phyloP scores from a whole-genome alignment of 2,888 invertebrate species.

The Drosophila austrosaltans region DNA sequence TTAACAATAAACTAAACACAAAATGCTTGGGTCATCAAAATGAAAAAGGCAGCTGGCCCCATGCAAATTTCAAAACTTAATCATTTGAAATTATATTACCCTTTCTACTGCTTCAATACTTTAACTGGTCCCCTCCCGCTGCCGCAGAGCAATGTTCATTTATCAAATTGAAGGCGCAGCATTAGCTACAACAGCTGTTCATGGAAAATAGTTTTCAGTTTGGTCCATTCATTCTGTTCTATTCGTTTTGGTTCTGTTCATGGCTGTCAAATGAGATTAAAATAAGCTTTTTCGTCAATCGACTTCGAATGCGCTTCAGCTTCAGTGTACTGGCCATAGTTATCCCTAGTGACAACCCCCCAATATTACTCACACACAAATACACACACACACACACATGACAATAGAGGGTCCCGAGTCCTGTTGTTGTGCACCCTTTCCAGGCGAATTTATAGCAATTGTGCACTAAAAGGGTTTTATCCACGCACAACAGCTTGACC shows the following conservation, averaged over 20 bases:
- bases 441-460: constrained; percentile 79
- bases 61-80: constrained; percentile 77
- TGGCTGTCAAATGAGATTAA: constrained; percentile 79
- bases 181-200: constrained; percentile 67
- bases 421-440: constrained; percentile 18
- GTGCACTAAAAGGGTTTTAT: constrained; percentile 81
- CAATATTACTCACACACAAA: constrained; percentile 30
- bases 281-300: constrained; percentile 80
- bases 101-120: constrained; percentile 7
- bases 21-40: constrained; percentile 69
- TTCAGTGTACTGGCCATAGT: constrained; percentile 17
- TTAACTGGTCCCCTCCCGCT: constrained; percentile 36
- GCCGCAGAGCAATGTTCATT: constrained; percentile 60
- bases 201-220: constrained; percentile 53
- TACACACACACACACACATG: constrained; percentile 41
- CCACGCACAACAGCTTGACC: constrained; percentile 81
- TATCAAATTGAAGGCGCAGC: constrained; percentile 62
- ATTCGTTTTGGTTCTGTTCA: constrained; percentile 34
- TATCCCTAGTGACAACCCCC: constrained; percentile 33
- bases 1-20: constrained; percentile 51
- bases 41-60: constrained; percentile 43
- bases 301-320: constrained; percentile 60
- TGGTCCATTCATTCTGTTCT: constrained; percentile 26
- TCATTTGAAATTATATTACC: constrained; percentile 72
- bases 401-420: constrained; percentile 26